Base-by-base conservation (phyloP, 2,797 vertebrate genomes). In the Melopsittacus undulatus region DNA sequence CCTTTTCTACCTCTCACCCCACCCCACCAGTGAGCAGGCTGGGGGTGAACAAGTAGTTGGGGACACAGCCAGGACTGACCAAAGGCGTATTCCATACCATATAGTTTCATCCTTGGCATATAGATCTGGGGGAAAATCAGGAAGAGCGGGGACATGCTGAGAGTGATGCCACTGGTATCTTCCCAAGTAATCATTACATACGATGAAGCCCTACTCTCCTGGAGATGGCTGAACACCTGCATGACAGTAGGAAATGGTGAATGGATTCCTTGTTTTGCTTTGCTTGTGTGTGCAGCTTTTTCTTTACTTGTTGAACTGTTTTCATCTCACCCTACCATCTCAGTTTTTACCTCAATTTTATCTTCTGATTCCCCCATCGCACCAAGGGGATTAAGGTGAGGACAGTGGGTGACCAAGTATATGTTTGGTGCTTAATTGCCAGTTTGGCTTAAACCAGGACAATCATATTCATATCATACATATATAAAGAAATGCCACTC, bases 41-140 rank as follows among this genome's bases (percentile, higher is more conserved):
- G 27, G 5, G 1, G 9, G 13, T 67, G 3, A 20, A 22, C 20
- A 34, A 21, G 29, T 7, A 21, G 11, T 5, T 18, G 6, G 9
- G 17, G 9, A 52, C n/a, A 40, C 6, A 61, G 20, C 24, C 19
- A 45, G n/a, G 16, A 67, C 1, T 27, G 32, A n/a, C 18, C 23
- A 38, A 32, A 43, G 22, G 8, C 14, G 29, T 20, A 38, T 66
- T 66, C 43, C 51, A 64, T 32, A 30, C 5, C 9, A 2, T 24
- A 29, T 5, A 8, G 3, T 8, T 9, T 57, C 40, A 29, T 21
- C 15, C 10, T 73, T 19, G 2, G 1, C 11, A 4, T 36, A n/a
- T 26, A 66, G 17, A 38, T 8, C 43, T 38, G 13, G 6, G 8
- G 21, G 9, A 30, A 27, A 49, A 57, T 32, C 38, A n/a, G 10